Evolutionary conservation across 2,797 vertebrate species (phyloP).

Genomic region (Muraenolepis orangiensis): DNA sequence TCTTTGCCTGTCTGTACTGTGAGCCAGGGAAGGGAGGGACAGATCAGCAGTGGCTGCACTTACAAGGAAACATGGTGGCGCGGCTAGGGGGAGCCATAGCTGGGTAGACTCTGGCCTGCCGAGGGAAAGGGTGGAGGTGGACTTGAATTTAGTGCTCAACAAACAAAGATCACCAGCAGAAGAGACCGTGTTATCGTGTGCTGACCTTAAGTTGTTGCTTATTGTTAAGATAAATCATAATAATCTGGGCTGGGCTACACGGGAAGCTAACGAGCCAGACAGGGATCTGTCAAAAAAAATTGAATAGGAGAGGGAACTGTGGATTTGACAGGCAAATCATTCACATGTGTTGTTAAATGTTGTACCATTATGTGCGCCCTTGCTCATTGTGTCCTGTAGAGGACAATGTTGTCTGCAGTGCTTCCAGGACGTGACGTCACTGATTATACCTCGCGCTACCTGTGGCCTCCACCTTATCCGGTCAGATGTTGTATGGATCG

Average conservation of each 20-base stretch:
- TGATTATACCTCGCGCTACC: no score
- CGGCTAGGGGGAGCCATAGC: slow-evolving; percentile 79
- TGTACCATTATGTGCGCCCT: no score
- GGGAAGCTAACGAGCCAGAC: slow-evolving; percentile 36
- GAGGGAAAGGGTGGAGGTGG: slow-evolving; percentile 17
- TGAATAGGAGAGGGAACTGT: slow-evolving; percentile 7
- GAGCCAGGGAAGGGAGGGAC: slow-evolving; percentile 55
- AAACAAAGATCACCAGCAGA: slow-evolving; percentile 37
- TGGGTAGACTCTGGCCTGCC: slow-evolving; percentile 39
- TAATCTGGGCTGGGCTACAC: slow-evolving; percentile 28
- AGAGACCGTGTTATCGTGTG: slow-evolving; percentile 35
- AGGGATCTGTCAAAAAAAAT: slow-evolving; percentile 40
- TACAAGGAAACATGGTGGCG: slow-evolving; percentile 71
- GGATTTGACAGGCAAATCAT: not conserved
- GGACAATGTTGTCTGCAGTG: no score
- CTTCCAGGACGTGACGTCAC: no score
- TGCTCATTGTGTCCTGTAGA: no score
- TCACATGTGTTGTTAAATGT: no score
- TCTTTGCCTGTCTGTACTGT: slow-evolving; percentile 45
- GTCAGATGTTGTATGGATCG: no score
- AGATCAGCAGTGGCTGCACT: slow-evolving; percentile 56
- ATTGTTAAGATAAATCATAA: slow-evolving; percentile 31
- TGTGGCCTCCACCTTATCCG: no score
- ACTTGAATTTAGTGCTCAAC: slow-evolving; percentile 40
- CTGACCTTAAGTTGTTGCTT: slow-evolving; percentile 26